Evolutionary conservation across 2,888 invertebrate species (phyloP).

Genomic region (Phortica okadai): DNA sequence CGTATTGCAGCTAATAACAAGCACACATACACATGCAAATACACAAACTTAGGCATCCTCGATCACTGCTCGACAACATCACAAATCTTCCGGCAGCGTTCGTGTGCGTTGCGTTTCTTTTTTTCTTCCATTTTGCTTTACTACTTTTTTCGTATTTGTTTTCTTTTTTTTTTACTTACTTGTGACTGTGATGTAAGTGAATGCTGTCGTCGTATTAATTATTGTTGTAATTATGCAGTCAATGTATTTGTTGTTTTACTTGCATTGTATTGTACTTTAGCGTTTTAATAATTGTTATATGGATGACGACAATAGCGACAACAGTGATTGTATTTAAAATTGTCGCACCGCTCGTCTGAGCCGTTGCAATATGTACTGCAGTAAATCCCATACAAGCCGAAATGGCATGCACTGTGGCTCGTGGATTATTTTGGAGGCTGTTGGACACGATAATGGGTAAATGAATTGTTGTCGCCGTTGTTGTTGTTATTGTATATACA

Average conservation of each 20-base stretch:
- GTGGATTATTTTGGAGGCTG: background rate
- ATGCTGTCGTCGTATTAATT: background rate
- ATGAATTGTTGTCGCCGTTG: background rate
- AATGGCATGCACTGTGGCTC: too few species aligned
- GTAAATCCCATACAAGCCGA: too few species aligned
- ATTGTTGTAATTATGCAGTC: constrained; percentile 6
- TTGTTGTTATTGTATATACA: background rate
- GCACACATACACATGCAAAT: background rate
- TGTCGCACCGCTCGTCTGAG: background rate
- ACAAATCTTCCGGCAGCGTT: background rate
- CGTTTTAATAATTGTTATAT: constrained; percentile 14
- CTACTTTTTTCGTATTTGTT: background rate
- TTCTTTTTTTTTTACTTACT: background rate
- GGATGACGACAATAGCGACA: constrained; percentile 12
- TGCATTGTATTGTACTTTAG: constrained; percentile 17
- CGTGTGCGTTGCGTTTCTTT: background rate
- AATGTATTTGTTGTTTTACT: constrained; percentile 5
- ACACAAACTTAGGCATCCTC: background rate
- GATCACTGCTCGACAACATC: background rate
- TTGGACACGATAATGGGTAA: background rate
- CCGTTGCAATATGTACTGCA: too few species aligned
- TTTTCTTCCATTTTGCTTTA: background rate
- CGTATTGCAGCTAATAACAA: background rate
- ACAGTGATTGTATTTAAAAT: background rate
- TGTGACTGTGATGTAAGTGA: background rate